Evolutionary conservation across 1,140 invertebrate genomes (phyloP).

Genomic region (Myzus persicae): DNA sequence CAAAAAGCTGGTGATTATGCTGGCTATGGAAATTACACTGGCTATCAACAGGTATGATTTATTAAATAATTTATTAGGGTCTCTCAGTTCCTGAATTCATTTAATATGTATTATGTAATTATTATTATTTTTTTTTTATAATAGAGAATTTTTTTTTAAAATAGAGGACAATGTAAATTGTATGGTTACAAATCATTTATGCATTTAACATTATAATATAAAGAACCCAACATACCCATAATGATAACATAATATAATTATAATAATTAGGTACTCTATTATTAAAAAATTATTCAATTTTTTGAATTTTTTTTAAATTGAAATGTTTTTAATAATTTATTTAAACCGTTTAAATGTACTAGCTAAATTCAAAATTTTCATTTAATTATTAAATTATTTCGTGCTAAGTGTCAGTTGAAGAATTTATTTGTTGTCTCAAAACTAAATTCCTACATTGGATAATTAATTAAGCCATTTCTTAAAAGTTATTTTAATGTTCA

Average conservation of each 20-base stretch:
- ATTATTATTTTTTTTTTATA: background rate
- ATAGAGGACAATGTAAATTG: slow-evolving; percentile 26
- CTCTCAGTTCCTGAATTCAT: slow-evolving; percentile 30
- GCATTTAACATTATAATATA: background rate
- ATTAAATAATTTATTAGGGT: slow-evolving; percentile 10
- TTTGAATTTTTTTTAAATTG: background rate
- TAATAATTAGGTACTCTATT: too few relatives aligned
- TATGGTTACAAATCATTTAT: slow-evolving; percentile 24
- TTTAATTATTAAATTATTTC: background rate
- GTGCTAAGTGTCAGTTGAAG: background rate
- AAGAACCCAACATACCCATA: background rate
- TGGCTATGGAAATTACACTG: slow-evolving; percentile 68
- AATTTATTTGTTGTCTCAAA: background rate
- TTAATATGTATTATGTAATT: background rate
- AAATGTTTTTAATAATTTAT: background rate
- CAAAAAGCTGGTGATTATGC: slow-evolving; percentile 67
- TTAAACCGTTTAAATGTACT: background rate
- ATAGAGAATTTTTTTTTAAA: background rate
- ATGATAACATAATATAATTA: too few relatives aligned
- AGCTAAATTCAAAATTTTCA: background rate
- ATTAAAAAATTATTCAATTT: background rate
- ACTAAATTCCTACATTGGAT: background rate
- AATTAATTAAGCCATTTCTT: background rate
- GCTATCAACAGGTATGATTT: slow-evolving; percentile 66
- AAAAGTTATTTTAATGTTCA: background rate